These are phyloP conservation scores for Melanargia galathea DNA, from an alignment of 2,888 invertebrate species.

Conservation along the genomic window DNA sequence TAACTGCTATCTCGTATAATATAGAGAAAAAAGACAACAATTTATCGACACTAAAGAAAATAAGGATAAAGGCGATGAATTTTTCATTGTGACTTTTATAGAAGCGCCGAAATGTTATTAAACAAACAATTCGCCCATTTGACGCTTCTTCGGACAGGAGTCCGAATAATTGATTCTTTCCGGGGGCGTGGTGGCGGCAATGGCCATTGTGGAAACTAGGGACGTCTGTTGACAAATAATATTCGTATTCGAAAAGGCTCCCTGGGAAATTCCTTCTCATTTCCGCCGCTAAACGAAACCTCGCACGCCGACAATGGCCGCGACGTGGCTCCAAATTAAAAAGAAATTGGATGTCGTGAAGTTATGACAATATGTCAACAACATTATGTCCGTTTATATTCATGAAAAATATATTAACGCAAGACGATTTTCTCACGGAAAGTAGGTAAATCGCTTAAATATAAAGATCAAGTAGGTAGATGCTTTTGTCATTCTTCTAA, in stretches of 20 bases:
- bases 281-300: conserved; percentile 74
- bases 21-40: conserved; percentile 54
- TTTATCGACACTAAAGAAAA: conserved; percentile 67
- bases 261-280: conserved; percentile 74
- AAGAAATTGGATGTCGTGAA: conserved; percentile 70
- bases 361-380: conserved; percentile 71
- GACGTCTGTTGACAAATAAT: conserved; percentile 66
- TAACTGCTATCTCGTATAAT: conserved; percentile 26
- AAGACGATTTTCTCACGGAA: conserved; percentile 3
- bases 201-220: conserved; percentile 61
- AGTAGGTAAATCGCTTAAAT: conserved; percentile 1
- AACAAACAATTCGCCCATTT: conserved; percentile 82
- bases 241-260: conserved; percentile 69
- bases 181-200: conserved; percentile 69
- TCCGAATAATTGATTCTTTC: conserved; percentile 80
- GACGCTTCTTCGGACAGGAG: conserved; percentile 70
- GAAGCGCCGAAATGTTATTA: conserved; percentile 77
- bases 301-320: conserved; percentile 65
- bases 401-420: conserved; percentile 18
- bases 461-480: not conserved
- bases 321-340: conserved; percentile 69
- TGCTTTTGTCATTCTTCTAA: not conserved
- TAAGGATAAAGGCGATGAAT: conserved; percentile 64
- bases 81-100: conserved; percentile 74
- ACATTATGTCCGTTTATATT: conserved; percentile 34